A percentile compares a stretch with the other conserved stretches of the same genome.
Evolutionary conservation across 1,140 invertebrate species (phyloP).

Genomic region (Pantala flavescens): DNA sequence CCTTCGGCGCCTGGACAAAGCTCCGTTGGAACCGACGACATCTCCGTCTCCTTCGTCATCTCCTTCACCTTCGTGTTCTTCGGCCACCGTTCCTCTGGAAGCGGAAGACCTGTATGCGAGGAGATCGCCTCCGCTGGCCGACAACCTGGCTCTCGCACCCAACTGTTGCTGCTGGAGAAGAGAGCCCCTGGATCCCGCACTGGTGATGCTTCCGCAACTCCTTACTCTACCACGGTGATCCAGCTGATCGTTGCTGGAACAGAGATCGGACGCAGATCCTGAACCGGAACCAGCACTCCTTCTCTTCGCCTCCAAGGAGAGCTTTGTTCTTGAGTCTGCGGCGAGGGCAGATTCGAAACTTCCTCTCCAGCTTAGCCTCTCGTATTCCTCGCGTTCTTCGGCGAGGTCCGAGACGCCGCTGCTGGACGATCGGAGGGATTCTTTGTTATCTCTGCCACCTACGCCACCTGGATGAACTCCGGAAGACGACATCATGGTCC

Average conservation of each 20-base stretch:
- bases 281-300: constrained; percentile 45
- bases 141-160: constrained; percentile 8
- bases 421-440: constrained; percentile 31
- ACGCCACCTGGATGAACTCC: not conserved
- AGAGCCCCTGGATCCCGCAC: constrained; percentile 30
- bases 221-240: constrained; percentile 47
- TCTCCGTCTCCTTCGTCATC: constrained; percentile 32
- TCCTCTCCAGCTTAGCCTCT: constrained; percentile 78
- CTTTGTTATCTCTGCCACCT: constrained; percentile 11
- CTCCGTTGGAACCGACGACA: constrained; percentile 36
- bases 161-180: not conserved
- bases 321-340: constrained; percentile 66
- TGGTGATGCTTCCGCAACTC: constrained; percentile 71
- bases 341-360: constrained; percentile 80
- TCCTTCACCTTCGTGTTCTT: not conserved
- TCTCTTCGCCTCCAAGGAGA: constrained; percentile 51
- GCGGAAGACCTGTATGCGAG: constrained; percentile 3
- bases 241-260: constrained; percentile 23
- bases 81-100: not conserved
- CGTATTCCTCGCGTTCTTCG: constrained; percentile 68
- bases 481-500: not conserved
- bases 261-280: constrained; percentile 23
- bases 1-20: constrained; percentile 40
- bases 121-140: constrained; percentile 14
- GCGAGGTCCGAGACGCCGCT: constrained; percentile 40